Conservation (phyloP, 1,140 invertebrate genomes). For the Eupeodes corollae region DNA sequence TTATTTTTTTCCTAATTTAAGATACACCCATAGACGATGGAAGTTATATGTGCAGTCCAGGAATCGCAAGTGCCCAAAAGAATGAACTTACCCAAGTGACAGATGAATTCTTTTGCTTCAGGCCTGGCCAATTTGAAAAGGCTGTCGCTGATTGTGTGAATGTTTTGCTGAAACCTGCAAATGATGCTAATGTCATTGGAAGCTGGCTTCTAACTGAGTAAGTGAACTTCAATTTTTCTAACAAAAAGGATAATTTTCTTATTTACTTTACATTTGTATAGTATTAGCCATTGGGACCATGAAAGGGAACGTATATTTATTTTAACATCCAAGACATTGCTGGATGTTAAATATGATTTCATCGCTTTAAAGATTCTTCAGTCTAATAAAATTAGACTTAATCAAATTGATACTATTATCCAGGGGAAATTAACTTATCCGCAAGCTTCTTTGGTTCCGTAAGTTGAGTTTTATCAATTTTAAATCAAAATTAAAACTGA, state of each 20-base stretch:
- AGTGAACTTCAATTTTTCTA: constrained; percentile 25
- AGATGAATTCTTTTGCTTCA: neutral
- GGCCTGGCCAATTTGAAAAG: neutral
- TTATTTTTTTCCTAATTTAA: neutral
- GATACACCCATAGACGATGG: too few relatives aligned
- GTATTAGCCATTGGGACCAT: constrained; percentile 77
- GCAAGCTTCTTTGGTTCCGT: constrained; percentile 64
- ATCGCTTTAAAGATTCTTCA: constrained; percentile 62
- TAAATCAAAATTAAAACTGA: neutral
- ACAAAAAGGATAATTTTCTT: constrained; percentile 2
- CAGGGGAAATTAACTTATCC: constrained; percentile 71
- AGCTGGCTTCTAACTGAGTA: constrained; percentile 73
- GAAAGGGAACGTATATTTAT: constrained; percentile 71
- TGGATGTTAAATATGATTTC: constrained; percentile 74
- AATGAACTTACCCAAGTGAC: neutral
- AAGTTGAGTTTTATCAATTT: constrained; percentile 39
- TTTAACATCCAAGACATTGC: constrained; percentile 55
- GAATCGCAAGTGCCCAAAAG: neutral
- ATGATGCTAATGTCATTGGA: constrained; percentile 42
- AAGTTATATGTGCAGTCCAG: too few relatives aligned
- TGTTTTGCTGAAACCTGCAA: neutral
- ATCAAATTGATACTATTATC: constrained; percentile 56
- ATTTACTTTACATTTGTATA: constrained; percentile 41
- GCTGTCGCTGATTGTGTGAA: constrained; percentile 1
- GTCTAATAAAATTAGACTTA: constrained; percentile 52